Evolutionary conservation across 2,888 invertebrate genomes (phyloP), one percentile per base, ranked within the genome.

Genomic region (Sthenelais limicola): DNA sequence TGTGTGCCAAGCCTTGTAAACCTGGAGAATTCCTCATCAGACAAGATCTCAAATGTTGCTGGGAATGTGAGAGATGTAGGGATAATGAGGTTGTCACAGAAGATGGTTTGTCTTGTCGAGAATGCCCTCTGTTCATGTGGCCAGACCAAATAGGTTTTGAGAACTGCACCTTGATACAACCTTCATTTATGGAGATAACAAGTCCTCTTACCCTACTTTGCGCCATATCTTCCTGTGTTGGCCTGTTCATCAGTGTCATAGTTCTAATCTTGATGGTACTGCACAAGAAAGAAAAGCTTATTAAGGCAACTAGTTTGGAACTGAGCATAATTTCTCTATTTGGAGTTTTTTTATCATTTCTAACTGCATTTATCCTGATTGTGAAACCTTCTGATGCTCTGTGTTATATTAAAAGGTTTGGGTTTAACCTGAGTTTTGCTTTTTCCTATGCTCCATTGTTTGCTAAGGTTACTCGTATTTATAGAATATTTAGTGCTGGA

Each of bases 341-440:
- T 30, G 80, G 80, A 5, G 73, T 80, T n/a, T 47, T 75, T 38
- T 21, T 79, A 7, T 72, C 76, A 12, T 78, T 73, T 38, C 72
- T 77, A 0, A 56, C 75, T 43, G 72, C 78, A 30, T 71, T 75
- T 9, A 26, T 74, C 18, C 58, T 77, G 28, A 38, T 80, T 7
- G 69, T 70, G 18, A 52, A 68, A 30, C 80, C 80, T 5, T 74
- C 73, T 5, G 21, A 66, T 18, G 67, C 47, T 7, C 56, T 72
- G 12, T 82, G 82, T 26, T 74, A 68, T 26, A 35, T 76, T 5
- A 66, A 72, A 7, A 73, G 75, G 47, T n/a, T 77, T n/a, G 72
- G 71, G 18, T 81, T 82, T 70, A 76, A 80, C 62, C 54, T 82
- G 24, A 75, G 77, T 52, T 79, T 82, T 62, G 74, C 81, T 9